Percentiles rank a stretch among this genome's conserved stretches.
Conservation (phyloP, 2,113 vertebrate genomes). For the Megalops atlanticus region DNA sequence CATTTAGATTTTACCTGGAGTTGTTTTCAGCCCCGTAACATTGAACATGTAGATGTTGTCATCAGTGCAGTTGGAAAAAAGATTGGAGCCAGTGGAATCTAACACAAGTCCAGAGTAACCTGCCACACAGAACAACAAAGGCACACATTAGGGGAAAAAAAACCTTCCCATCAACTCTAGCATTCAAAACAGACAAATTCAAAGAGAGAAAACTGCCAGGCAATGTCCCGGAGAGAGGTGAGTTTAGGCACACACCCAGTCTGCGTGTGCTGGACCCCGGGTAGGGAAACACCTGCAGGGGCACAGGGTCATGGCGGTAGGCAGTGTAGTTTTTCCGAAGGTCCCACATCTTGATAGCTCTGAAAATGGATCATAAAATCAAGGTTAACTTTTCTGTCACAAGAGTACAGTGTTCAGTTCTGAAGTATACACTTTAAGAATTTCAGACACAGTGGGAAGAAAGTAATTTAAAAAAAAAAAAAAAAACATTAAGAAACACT, state of each 20-base stretch:
- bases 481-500: background rate
- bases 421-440: no score
- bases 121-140: slow-evolving; percentile 50
- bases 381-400: background rate
- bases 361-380: slow-evolving; percentile 56
- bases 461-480: slow-evolving; percentile 36
- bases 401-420: slow-evolving; percentile 22
- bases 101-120: slow-evolving; percentile 92
- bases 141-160: no score
- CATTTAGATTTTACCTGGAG: slow-evolving; percentile 77
- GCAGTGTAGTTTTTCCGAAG: slow-evolving; percentile 86
- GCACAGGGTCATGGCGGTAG: slow-evolving; percentile 79
- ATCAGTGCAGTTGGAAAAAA: slow-evolving; percentile 94
- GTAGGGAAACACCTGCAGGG: slow-evolving; percentile 81
- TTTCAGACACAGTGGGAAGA: no score
- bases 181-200: background rate
- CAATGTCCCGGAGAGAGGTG: no score
- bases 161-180: background rate
- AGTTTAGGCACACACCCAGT: slow-evolving; percentile 74
- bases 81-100: slow-evolving; percentile 82
- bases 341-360: slow-evolving; percentile 95
- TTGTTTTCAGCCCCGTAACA: slow-evolving; percentile 77
- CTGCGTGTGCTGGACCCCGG: slow-evolving; percentile 87
- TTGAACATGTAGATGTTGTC: slow-evolving; percentile 95
- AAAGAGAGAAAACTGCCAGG: background rate